Evolutionary conservation across 2,888 invertebrate species (phyloP).

Genomic region (Melanostoma mellinum): DNA sequence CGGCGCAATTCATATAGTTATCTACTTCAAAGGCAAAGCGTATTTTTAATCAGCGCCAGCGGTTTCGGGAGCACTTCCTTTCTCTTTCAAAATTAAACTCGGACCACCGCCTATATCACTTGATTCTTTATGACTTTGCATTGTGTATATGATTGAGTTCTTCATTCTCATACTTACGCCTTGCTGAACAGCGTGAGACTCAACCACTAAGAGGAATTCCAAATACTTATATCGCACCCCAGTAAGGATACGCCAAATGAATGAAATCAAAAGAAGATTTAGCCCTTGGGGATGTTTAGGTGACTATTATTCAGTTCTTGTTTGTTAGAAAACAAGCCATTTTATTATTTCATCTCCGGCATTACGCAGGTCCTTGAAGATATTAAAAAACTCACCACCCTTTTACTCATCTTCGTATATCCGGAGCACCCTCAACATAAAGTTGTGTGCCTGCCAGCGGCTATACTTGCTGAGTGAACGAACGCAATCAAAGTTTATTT

Average conservation of each 20-base stretch:
- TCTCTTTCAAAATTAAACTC: too few relatives aligned
- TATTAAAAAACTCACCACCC: conserved; percentile 70
- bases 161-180: conserved; percentile 40
- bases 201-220: conserved; percentile 30
- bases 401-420: conserved; percentile 53
- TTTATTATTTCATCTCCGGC: conserved; percentile 68
- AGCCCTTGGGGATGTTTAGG: conserved; percentile 63
- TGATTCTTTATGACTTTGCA: too few relatives aligned
- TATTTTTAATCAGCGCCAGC: too few relatives aligned
- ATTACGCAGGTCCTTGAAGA: conserved; percentile 71
- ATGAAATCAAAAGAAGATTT: conserved; percentile 66
- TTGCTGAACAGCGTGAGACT: conserved; percentile 65
- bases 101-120: too few relatives aligned
- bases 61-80: too few relatives aligned
- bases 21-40: too few relatives aligned
- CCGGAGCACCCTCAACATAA: conserved; percentile 56
- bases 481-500: conserved; percentile 59
- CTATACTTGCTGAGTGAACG: conserved; percentile 26
- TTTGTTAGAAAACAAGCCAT: conserved; percentile 65
- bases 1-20: too few relatives aligned
- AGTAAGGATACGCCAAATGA: conserved; percentile 29
- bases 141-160: neutral
- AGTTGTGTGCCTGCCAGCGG: conserved; percentile 53
- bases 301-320: conserved; percentile 61
- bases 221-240: conserved; percentile 42